Evolutionary conservation across 2,797 vertebrate genomes (phyloP).

Genomic region (Sebastes matsubarae): DNA sequence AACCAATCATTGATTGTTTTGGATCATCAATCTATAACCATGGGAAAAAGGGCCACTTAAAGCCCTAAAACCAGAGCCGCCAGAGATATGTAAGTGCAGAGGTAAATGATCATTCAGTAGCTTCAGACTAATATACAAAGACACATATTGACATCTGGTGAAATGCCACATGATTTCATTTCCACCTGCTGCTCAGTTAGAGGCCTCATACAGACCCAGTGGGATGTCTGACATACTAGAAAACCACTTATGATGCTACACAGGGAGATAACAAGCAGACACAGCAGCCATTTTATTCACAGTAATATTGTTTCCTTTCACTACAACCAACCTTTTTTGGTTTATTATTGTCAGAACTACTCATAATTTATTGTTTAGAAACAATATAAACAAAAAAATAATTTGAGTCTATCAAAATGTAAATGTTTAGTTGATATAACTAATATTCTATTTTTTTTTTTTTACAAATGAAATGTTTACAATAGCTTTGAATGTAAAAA

Average conservation of each 20-base stretch:
- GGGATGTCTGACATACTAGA: constrained; percentile 17
- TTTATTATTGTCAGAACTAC: background rate
- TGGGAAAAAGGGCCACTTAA: background rate
- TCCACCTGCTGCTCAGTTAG: constrained; percentile 22
- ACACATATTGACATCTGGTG: background rate
- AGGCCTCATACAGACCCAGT: constrained; percentile 33
- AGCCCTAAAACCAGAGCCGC: background rate
- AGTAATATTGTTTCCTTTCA: background rate
- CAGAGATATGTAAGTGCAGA: background rate
- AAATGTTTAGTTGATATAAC: background rate
- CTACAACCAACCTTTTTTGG: background rate
- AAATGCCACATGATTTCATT: constrained; percentile 18
- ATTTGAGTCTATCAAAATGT: background rate
- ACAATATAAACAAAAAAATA: background rate
- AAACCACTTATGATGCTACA: constrained; percentile 2
- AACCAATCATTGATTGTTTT: background rate
- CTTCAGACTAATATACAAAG: background rate
- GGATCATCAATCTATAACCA: background rate
- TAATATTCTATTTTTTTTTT: background rate
- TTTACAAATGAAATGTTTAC: background rate
- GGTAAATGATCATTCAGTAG: constrained; percentile 23
- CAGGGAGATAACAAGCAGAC: constrained; percentile 5
- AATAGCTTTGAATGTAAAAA: background rate
- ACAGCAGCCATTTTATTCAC: background rate
- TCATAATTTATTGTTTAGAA: background rate